Evolutionary conservation across 2,888 invertebrate genomes (phyloP), one percentile per base, ranked within the genome.

Genomic region (Mimumesa dahlbomi): DNA sequence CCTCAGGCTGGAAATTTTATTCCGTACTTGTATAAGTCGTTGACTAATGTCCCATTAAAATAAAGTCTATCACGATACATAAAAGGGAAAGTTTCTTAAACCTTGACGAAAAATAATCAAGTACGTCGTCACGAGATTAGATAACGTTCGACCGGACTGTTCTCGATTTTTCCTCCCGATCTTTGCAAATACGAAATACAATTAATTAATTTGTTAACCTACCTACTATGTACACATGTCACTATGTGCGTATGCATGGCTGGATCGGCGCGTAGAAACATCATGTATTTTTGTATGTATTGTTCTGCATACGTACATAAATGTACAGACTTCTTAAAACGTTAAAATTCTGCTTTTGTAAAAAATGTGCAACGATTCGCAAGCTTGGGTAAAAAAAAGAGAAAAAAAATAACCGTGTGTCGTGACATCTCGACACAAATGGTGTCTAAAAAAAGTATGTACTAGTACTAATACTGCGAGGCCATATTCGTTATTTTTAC

Each of bases 131-230:
- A 48, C 14, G 16, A 46, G 9, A 11, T 22, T 21, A 42, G 38
- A 45, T 38, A 52, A 19, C 29, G 14, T 45, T 48, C 4, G 50
- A 56, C 21, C 45, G 45, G 42, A 57, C 25, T 48, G 22, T 29
- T 21, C 18, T 52, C 49, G 42, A 38, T 59, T 56, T 56, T 63
- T 46, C 18, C 45, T 59, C 57, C 21, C 57, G 48, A 48, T 70
- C 64, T 58, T 25, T 67, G 56, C 62, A 77, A 13, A 85, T 88
- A 85, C 84, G 85, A 88, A 87, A 88, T 88, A 87, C 87, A 87
- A 88, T 88, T 84, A 87, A 87, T 88, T 85, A 87, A 88, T 88
- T 89, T 87, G 85, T 88, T 88, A 87, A 85, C 86, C 88, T 89
- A 88, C 84, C 88, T 88, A 88, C 85, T 88, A 88, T 88, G 84